A percentile compares a stretch with the other conserved stretches of the same genome.
These are phyloP conservation scores for Triplophysa rosa DNA, from an alignment of 2,113 vertebrate genomes.

Conservation along the genomic window DNA sequence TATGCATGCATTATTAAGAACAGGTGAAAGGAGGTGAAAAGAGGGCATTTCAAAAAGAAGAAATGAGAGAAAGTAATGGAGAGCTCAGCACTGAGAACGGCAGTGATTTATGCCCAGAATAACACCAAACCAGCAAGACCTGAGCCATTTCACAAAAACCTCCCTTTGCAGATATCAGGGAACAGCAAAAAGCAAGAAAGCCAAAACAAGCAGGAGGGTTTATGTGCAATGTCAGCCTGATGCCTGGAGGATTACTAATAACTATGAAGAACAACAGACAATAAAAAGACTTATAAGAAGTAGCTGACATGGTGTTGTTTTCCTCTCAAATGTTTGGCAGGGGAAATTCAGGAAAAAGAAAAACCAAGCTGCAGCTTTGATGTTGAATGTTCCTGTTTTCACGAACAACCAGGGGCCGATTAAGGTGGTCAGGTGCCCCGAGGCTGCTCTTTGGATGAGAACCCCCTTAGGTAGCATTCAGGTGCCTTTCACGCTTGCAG, in stretches of 20 bases:
- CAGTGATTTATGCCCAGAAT: background rate
- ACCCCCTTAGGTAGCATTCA: too few relatives aligned
- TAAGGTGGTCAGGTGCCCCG: too few relatives aligned
- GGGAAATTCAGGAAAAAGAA: background rate
- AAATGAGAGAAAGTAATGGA: background rate
- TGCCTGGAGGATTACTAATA: background rate
- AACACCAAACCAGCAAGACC: background rate
- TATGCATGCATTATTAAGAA: background rate
- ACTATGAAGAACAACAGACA: background rate
- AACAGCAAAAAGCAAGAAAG: background rate
- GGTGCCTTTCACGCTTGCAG: too few relatives aligned
- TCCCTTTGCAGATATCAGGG: background rate
- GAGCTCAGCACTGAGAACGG: background rate
- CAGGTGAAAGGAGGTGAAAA: conserved; percentile 1
- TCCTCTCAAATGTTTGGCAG: background rate
- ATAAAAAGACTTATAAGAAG: background rate
- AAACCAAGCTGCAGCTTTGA: background rate
- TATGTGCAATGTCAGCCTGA: background rate
- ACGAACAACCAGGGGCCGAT: background rate
- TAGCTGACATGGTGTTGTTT: conserved; percentile 2
- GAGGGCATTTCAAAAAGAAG: background rate
- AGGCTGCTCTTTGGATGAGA: too few relatives aligned
- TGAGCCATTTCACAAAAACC: background rate
- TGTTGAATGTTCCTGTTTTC: background rate
- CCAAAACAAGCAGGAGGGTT: background rate